These are phyloP conservation scores for Aleiodes alternator DNA, from an alignment of 2,888 invertebrate species.

Conservation along the genomic window DNA sequence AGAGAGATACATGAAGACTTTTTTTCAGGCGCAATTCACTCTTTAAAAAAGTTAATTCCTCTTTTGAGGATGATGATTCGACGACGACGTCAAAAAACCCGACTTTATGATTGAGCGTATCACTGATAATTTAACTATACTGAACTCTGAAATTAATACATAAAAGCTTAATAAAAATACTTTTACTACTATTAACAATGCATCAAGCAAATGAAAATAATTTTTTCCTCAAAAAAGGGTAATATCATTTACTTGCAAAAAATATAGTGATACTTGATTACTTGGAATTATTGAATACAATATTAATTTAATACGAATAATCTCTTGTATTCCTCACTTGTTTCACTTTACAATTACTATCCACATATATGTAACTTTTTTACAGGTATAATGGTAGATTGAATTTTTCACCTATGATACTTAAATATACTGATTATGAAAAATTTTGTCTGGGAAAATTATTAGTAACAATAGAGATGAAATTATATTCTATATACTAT, in stretches of 20 bases:
- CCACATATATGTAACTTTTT: not conserved
- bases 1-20: slow-evolving; percentile 41
- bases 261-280: too few species aligned
- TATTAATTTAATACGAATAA: not conserved
- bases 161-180: slow-evolving; percentile 76
- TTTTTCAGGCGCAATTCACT: slow-evolving; percentile 83
- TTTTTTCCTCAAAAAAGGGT: slow-evolving; percentile 57
- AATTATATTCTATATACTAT: not conserved
- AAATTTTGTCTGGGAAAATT: not conserved
- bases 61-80: slow-evolving; percentile 67
- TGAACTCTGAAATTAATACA: slow-evolving; percentile 73
- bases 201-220: slow-evolving; percentile 77
- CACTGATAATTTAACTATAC: slow-evolving; percentile 80
- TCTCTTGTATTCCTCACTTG: not conserved
- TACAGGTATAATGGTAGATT: too few species aligned
- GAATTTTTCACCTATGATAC: not conserved
- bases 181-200: slow-evolving; percentile 62
- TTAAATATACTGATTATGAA: not conserved
- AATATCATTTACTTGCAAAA: too few species aligned
- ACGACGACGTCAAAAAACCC: slow-evolving; percentile 72
- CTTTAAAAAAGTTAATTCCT: slow-evolving; percentile 67
- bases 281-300: too few species aligned
- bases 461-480: not conserved
- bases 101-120: slow-evolving; percentile 82
- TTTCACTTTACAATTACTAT: not conserved